phyloP scores from a whole-genome alignment of 1,140 invertebrate genomes.

The Pantala flavescens region DNA sequence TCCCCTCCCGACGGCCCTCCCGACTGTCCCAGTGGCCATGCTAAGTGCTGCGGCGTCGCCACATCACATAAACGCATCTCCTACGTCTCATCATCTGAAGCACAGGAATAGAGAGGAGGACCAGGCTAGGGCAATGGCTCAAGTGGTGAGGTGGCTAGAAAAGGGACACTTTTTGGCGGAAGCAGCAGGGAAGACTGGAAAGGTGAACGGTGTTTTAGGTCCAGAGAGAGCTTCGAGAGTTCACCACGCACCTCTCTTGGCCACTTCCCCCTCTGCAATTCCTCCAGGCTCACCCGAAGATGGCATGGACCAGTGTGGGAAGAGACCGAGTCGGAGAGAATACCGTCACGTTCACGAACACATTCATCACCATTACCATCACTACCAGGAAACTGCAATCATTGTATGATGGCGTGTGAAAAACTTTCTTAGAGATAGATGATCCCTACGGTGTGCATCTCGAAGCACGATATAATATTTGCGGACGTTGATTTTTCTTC shows the following conservation, averaged over 20 bases:
- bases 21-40: conserved; percentile 26
- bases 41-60: conserved; percentile 5
- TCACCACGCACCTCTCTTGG: conserved; percentile 26
- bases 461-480: too few species aligned
- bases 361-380: conserved; percentile 74
- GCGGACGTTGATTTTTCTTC: too few species aligned
- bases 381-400: conserved; percentile 42
- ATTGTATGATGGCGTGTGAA: background rate
- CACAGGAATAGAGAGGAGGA: conserved; percentile 55
- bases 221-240: conserved; percentile 15
- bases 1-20: conserved; percentile 26
- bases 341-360: conserved; percentile 68
- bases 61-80: too few species aligned
- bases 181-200: conserved; percentile 17
- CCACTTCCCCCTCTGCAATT: conserved; percentile 34
- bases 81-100: conserved; percentile 46
- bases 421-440: too few species aligned
- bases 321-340: conserved; percentile 38
- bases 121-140: conserved; percentile 57
- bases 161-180: conserved; percentile 28
- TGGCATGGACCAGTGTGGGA: conserved; percentile 37
- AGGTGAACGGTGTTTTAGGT: conserved; percentile 20
- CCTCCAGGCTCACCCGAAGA: conserved; percentile 35
- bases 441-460: too few species aligned
- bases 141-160: conserved; percentile 47